Evolutionary conservation across 2,888 invertebrate species (phyloP).

Genomic region (Archaeoteleia sp.): DNA sequence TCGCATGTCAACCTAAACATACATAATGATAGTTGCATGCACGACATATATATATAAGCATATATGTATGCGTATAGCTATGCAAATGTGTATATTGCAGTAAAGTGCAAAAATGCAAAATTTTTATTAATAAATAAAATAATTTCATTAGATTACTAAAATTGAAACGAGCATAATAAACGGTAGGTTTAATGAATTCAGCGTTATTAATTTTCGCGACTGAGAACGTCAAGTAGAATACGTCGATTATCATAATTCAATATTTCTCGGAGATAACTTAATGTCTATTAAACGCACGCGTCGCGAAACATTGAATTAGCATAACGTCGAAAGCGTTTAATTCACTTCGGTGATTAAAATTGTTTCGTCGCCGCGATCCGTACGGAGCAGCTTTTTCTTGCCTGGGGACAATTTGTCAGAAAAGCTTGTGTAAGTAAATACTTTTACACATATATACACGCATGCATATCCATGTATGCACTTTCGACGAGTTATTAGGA

Average conservation of each 20-base stretch:
- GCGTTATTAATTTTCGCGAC: constrained; percentile 14
- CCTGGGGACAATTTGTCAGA: neutral
- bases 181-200: constrained; percentile 7
- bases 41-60: too few relatives aligned
- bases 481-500: neutral
- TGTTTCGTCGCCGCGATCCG: constrained; percentile 20
- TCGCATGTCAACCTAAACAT: too few relatives aligned
- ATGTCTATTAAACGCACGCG: constrained; percentile 2
- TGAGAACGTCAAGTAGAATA: neutral
- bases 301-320: constrained; percentile 1
- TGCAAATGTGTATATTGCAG: too few relatives aligned
- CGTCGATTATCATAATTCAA: constrained; percentile 7
- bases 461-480: too few relatives aligned
- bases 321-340: constrained; percentile 2
- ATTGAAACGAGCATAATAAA: constrained; percentile 1
- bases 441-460: too few relatives aligned
- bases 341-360: constrained; percentile 4
- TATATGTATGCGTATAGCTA: too few relatives aligned
- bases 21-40: too few relatives aligned
- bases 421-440: neutral
- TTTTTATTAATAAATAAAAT: too few relatives aligned
- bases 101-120: too few relatives aligned
- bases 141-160: neutral
- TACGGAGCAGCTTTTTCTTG: constrained; percentile 8
- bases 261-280: constrained; percentile 11